Conservation (phyloP, 2,888 invertebrate species). For the Idaea straminata region DNA sequence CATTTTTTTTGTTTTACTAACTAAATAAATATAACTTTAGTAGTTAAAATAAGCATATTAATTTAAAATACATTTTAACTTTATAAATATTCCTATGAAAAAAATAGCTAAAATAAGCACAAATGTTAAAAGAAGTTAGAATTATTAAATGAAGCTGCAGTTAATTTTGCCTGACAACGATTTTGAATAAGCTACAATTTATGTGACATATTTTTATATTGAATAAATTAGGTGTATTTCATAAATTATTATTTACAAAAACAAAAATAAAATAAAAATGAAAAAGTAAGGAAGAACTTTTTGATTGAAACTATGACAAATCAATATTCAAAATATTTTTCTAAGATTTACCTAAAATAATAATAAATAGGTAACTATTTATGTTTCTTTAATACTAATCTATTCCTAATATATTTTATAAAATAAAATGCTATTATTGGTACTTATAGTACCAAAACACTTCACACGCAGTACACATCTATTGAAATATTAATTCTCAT, state of each 20-base stretch:
- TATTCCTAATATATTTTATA: too few relatives aligned
- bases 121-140: too few relatives aligned
- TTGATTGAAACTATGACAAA: background rate
- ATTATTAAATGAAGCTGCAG: too few relatives aligned
- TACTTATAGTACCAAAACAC: slow-evolving; percentile 45
- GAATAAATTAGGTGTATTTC: too few relatives aligned
- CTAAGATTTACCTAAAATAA: background rate
- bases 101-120: too few relatives aligned
- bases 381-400: too few relatives aligned
- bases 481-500: slow-evolving; percentile 49
- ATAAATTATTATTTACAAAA: too few relatives aligned
- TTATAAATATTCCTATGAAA: too few relatives aligned
- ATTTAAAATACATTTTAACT: background rate
- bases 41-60: background rate
- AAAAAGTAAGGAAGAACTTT: background rate
- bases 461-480: slow-evolving; percentile 36
- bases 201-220: too few relatives aligned
- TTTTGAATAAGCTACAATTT: too few relatives aligned
- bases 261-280: too few relatives aligned
- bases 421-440: background rate
- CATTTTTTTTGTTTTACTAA: background rate
- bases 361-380: background rate
- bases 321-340: background rate
- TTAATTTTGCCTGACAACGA: too few relatives aligned
- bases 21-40: background rate